phyloP scores from a whole-genome alignment of 1,140 invertebrate species.

The Rhopalosiphum padi region DNA sequence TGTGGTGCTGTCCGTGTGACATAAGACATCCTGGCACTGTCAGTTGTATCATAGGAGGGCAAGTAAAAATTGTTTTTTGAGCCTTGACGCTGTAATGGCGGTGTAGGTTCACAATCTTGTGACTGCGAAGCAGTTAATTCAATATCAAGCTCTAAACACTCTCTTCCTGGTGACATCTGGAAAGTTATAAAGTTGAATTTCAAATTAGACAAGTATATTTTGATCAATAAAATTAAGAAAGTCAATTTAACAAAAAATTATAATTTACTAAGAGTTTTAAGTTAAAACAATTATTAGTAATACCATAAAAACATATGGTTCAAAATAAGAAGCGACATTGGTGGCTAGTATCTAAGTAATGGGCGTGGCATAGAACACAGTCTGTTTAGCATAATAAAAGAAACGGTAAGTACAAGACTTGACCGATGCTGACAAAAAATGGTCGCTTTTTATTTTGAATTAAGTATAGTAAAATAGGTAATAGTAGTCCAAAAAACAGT shows the following conservation, averaged over 20 bases:
- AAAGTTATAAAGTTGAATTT: conserved; percentile 44
- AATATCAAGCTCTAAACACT: conserved; percentile 80
- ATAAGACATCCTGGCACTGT: conserved; percentile 65
- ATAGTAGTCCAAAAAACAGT: neutral
- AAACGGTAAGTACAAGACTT: too few relatives aligned
- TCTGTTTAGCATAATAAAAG: too few relatives aligned
- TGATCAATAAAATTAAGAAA: too few relatives aligned
- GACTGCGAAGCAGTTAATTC: conserved; percentile 86
- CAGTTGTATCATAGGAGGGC: conserved; percentile 67
- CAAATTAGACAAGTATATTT: neutral
- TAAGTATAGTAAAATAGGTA: neutral
- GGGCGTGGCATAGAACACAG: too few relatives aligned
- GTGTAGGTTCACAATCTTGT: conserved; percentile 92
- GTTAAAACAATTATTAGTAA: neutral
- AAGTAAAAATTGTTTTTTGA: conserved; percentile 93
- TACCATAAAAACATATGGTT: neutral
- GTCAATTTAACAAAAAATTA: neutral
- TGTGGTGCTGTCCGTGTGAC: conserved; percentile 76
- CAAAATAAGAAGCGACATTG: too few relatives aligned
- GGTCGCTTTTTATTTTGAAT: too few relatives aligned
- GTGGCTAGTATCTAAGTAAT: too few relatives aligned
- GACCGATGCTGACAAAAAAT: too few relatives aligned
- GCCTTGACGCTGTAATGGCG: conserved; percentile 85
- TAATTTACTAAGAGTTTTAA: neutral
- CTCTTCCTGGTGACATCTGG: conserved; percentile 77